Conservation (phyloP, 2,888 invertebrate genomes). For the Lamellibrachia columna region DNA sequence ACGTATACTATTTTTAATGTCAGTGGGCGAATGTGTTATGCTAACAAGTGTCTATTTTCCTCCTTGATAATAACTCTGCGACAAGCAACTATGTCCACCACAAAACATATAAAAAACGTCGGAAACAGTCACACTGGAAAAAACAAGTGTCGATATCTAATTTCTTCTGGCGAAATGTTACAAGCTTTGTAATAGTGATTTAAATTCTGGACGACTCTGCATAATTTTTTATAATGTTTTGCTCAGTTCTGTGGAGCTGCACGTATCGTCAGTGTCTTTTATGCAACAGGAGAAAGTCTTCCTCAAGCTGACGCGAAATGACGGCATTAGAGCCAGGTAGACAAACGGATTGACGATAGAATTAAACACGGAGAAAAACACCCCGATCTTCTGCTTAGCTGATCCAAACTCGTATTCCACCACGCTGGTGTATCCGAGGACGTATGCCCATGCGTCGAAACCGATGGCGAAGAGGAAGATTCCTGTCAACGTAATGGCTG, state of each 20-base stretch:
- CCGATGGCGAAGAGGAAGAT: slow-evolving; percentile 23
- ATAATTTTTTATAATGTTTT: not conserved
- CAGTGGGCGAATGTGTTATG: too few relatives aligned
- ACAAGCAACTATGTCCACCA: too few relatives aligned
- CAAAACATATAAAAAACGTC: too few relatives aligned
- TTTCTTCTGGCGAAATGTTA: too few relatives aligned
- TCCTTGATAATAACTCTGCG: too few relatives aligned
- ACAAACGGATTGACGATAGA: slow-evolving; percentile 17
- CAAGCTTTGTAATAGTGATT: too few relatives aligned
- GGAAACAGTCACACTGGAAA: too few relatives aligned
- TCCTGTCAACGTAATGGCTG: slow-evolving; percentile 16
- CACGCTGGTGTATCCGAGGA: slow-evolving; percentile 20
- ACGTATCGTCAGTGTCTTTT: not conserved
- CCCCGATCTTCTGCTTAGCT: slow-evolving; percentile 22
- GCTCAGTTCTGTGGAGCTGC: not conserved
- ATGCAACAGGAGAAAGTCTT: not conserved
- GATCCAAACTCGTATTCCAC: slow-evolving; percentile 21
- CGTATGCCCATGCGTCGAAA: slow-evolving; percentile 23
- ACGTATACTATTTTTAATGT: too few relatives aligned
- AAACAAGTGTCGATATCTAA: too few relatives aligned
- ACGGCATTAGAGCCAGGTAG: slow-evolving; percentile 19
- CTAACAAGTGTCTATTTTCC: too few relatives aligned
- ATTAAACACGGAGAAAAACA: slow-evolving; percentile 20
- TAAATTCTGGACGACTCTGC: too few relatives aligned
- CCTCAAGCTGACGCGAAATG: slow-evolving; percentile 20